Evolutionary conservation across 2,888 invertebrate species (phyloP), one percentile per base, ranked within the genome.

Genomic region (Fragum sueziense): DNA sequence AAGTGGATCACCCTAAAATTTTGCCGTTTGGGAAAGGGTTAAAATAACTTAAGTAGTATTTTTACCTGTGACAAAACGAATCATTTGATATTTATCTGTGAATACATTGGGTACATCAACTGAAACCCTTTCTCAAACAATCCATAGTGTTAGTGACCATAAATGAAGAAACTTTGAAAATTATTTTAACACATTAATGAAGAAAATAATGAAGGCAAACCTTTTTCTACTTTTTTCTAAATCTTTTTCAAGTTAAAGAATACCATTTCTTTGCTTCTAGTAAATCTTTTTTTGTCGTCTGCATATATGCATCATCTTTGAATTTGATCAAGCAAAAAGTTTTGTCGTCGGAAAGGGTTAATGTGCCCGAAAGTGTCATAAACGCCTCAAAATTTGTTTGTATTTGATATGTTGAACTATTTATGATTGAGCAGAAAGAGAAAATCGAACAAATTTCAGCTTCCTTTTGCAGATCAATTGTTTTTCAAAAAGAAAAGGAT

Each of bases 21-120:
- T n/a, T n/a, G n/a, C n/a, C n/a, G n/a, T n/a, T n/a, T n/a, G n/a
- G n/a, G n/a, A n/a, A n/a, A n/a, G n/a, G n/a, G n/a, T n/a, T n/a
- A 65, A 65, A 65, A 65, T 65, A 65, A 41, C 31, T 37, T 41
- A 41, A 41, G 65, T 65, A 65, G 65, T 65, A 65, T 65, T 65
- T 41, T 34, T 65, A 65, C 65, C 65, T 7, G 34, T 41, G 47
- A 65, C 65, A 41, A 65, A 65, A 65, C 41, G 65, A 25, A 41
- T 33, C 61, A 61, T 61, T 47, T 65, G 65, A 65, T 65, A 65
- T 37, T 41, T 25, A 65, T 65, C 65, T 25, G 37, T 22, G 22
- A 27, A 41, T 65, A 34, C 41, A 41, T 22, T 41, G 41, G 65
- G 41, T 65, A 65, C 65, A 65, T 65, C 65, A 27, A n/a, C 41